Conservation (phyloP, 1,140 invertebrate genomes). For the Phthorimaea operculella region DNA sequence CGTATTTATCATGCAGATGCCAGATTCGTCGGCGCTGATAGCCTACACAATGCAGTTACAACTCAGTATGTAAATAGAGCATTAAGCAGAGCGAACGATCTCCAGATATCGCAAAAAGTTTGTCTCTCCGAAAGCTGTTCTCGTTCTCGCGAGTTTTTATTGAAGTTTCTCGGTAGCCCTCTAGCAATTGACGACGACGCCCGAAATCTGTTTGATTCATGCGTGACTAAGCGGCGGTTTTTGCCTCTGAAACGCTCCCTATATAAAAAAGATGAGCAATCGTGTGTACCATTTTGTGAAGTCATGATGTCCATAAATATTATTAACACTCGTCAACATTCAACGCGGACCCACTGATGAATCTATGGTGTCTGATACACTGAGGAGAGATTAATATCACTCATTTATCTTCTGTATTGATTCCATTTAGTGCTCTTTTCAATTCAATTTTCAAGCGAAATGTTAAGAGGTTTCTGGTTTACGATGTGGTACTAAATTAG, state of each 20-base stretch:
- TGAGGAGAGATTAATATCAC: neutral
- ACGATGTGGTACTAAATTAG: neutral
- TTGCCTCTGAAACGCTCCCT: constrained; percentile 25
- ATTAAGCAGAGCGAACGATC: constrained; percentile 24
- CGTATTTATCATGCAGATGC: constrained; percentile 40
- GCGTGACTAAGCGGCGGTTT: constrained; percentile 46
- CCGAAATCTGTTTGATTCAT: constrained; percentile 44
- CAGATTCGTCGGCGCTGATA: constrained; percentile 52
- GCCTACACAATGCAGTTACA: constrained; percentile 51
- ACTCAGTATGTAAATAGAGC: constrained; percentile 48
- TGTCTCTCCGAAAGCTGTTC: constrained; percentile 22
- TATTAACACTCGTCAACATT: too few species aligned
- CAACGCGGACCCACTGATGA: too few species aligned
- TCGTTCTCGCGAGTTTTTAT: constrained; percentile 21
- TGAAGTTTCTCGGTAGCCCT: constrained; percentile 32
- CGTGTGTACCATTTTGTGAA: neutral
- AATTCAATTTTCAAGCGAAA: constrained; percentile 12
- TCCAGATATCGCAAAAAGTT: constrained; percentile 27
- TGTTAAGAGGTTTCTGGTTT: neutral
- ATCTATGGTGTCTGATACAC: too few species aligned
- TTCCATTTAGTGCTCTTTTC: constrained; percentile 14
- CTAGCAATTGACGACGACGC: constrained; percentile 20
- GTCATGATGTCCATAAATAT: neutral
- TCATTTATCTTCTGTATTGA: neutral
- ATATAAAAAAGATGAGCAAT: constrained; percentile 20